Base-by-base conservation (phyloP, 2,113 vertebrate species). In the Planiliza haematocheilus region DNA sequence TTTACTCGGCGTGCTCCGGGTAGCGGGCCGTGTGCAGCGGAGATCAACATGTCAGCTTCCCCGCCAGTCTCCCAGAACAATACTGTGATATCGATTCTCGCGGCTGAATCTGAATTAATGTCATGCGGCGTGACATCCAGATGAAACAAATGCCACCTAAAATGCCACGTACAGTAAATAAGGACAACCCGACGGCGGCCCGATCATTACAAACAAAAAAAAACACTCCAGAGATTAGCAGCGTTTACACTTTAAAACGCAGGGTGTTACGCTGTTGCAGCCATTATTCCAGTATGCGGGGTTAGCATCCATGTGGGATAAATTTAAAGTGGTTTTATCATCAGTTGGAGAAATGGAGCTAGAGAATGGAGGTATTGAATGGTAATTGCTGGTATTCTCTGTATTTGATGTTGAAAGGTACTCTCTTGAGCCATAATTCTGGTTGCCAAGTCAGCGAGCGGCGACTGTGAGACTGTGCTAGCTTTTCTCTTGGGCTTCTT, bases 391-490 rank as follows among this genome's bases (percentile, higher is more conserved):
- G 74, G 82, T 78, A 74, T 86, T 91, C 75, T 85, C 82, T 77
- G 65, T 76, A 79, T 85, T 89, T 76, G 24, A 70, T 77, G 83
- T 86, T 90, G 83, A 90, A 89, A 84, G 81, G 71, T 88, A 70
- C 81, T 87, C 89, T 92, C 90, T 45, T 67, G 88, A 91, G 90
- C 83, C 79, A 70, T 85, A 77, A 86, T 69, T 86, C 86, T 74
- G 78, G 87, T 89, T 91, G 89, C 90, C 87, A 90, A 90, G 90
- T 91, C 89, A 91, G 87, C 83, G 68, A 83, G 76, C 84, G 88
- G 87, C 78, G 77, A 89, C 87, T 65, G 77, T 74, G 82, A 89
- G 87, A 70, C 76, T 56, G 77, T n/a, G 56, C 65, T 63, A 20
- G 67, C 79, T 76, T 64, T 75, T 87, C 91, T 91, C 91, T 41